Evolutionary conservation across 2,888 invertebrate species (phyloP).

Genomic region (Cacoxenus indagator): DNA sequence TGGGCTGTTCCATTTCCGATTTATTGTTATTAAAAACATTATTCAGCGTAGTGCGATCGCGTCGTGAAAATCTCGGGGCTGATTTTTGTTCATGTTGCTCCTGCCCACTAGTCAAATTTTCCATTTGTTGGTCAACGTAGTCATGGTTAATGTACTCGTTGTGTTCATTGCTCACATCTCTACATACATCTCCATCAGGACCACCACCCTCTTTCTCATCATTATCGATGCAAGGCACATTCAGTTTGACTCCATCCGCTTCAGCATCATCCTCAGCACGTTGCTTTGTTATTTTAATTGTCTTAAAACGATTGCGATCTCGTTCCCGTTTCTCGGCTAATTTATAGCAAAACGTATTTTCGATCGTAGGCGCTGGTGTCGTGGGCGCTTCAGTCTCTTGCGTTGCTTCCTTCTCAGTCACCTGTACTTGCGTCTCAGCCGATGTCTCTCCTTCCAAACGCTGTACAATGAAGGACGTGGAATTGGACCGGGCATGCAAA

Average conservation of each 20-base stretch:
- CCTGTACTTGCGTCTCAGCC: not conserved
- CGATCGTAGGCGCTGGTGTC: slow-evolving; percentile 39
- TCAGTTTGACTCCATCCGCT: slow-evolving; percentile 50
- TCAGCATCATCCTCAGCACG: slow-evolving; percentile 27
- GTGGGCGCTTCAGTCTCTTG: slow-evolving; percentile 11
- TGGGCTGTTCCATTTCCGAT: slow-evolving; percentile 38
- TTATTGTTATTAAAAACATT: slow-evolving; percentile 47
- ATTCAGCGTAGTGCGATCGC: slow-evolving; percentile 45
- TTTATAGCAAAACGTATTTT: slow-evolving; percentile 41
- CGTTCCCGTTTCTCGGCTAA: slow-evolving; percentile 60
- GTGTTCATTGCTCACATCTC: too few species aligned
- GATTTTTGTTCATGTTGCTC: slow-evolving; percentile 11
- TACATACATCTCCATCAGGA: too few species aligned
- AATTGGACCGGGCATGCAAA: slow-evolving; percentile 36
- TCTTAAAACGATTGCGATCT: slow-evolving; percentile 70
- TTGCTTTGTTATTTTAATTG: slow-evolving; percentile 67
- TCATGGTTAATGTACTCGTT: not conserved
- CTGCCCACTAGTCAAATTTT: not conserved
- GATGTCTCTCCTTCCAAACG: slow-evolving; percentile 27
- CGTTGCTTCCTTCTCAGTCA: slow-evolving; percentile 14
- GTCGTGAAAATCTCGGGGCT: slow-evolving; percentile 52
- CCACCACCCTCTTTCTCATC: slow-evolving; percentile 35
- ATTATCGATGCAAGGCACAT: slow-evolving; percentile 70
- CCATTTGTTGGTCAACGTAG: not conserved
- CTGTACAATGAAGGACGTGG: slow-evolving; percentile 54